Conservation (phyloP, 2,113 vertebrate genomes). For the Alligator mississippiensis region DNA sequence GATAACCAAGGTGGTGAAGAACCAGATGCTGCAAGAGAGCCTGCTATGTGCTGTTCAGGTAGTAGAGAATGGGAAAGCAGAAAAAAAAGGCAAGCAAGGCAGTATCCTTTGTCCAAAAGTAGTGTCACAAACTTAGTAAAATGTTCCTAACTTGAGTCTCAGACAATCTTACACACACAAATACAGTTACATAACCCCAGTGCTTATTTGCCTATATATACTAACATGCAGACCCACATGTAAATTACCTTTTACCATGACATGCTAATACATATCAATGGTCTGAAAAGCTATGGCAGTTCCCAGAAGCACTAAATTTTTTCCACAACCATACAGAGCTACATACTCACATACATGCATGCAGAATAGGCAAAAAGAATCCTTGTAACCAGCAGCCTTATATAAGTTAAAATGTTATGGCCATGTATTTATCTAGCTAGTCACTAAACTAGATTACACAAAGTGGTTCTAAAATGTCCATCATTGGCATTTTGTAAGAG, state of each 20-base stretch:
- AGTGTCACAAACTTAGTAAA: not conserved
- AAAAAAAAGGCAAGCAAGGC: not conserved
- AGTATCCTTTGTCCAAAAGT: not conserved
- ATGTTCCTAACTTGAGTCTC: not conserved
- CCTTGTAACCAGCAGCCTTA: too few species aligned
- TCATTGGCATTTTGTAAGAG: too few species aligned
- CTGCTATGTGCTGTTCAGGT: constrained; percentile 67
- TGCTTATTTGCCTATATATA: not conserved
- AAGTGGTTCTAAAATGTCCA: too few species aligned
- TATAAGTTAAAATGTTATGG: too few species aligned
- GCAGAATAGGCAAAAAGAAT: not conserved
- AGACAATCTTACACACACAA: not conserved
- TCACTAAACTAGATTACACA: too few species aligned
- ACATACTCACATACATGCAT: not conserved
- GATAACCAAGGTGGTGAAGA: constrained; percentile 61
- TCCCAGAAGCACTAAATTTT: not conserved
- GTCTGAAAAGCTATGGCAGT: not conserved
- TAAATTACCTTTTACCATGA: not conserved
- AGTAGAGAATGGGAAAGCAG: constrained; percentile 50
- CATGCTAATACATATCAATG: not conserved
- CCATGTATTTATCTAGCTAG: too few species aligned
- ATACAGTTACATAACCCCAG: not conserved
- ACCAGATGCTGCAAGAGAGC: constrained; percentile 44
- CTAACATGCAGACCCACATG: not conserved
- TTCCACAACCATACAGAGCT: not conserved